phyloP scores from a whole-genome alignment of 2,113 vertebrate genomes.

The Melospiza melodia region DNA sequence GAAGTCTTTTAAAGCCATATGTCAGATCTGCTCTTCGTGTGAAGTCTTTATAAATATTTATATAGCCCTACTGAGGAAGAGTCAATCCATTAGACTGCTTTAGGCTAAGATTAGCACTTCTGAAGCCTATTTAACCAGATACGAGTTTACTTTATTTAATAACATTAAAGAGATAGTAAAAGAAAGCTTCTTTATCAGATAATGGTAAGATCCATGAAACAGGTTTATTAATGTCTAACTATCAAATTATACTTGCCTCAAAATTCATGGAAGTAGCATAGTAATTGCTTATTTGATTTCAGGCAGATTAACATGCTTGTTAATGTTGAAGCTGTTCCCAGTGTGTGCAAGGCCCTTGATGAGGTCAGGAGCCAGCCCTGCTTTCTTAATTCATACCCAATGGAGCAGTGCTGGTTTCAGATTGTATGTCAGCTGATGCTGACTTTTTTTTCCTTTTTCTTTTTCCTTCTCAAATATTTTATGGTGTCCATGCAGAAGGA shows the following conservation, averaged over 20 bases:
- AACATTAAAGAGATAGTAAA: constrained; percentile 30
- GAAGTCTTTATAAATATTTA: constrained; percentile 57
- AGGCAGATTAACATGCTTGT: constrained; percentile 6
- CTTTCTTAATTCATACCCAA: background rate
- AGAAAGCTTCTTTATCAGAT: constrained; percentile 46
- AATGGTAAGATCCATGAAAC: constrained; percentile 28
- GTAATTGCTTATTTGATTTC: constrained; percentile 31
- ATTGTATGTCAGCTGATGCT: background rate
- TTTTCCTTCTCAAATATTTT: background rate
- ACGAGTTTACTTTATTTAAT: constrained; percentile 51
- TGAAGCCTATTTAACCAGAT: constrained; percentile 60
- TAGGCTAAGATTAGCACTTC: constrained; percentile 57
- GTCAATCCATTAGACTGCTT: constrained; percentile 44
- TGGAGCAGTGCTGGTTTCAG: background rate
- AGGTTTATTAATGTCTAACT: constrained; percentile 37
- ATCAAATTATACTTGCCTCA: constrained; percentile 32
- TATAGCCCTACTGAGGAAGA: constrained; percentile 29
- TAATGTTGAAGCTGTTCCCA: background rate
- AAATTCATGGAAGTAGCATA: constrained; percentile 18
- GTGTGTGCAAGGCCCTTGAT: background rate
- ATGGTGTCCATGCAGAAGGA: background rate
- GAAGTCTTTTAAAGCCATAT: background rate
- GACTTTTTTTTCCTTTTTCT: background rate
- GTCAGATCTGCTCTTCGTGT: background rate
- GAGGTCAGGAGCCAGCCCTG: background rate